These are phyloP conservation scores for Huso huso DNA, from an alignment of 2,797 vertebrate species.

Conservation along the genomic window DNA sequence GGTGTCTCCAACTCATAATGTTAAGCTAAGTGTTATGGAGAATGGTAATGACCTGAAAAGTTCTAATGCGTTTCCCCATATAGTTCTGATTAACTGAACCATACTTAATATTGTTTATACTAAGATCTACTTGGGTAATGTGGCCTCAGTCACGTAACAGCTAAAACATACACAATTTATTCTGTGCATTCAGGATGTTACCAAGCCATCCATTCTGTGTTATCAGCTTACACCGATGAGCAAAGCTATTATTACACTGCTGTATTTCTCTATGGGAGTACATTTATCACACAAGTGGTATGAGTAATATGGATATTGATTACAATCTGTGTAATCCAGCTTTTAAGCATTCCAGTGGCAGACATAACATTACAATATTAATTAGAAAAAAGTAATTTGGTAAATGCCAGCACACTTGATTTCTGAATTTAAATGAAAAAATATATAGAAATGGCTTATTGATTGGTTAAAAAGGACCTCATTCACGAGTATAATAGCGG, in stretches of 20 bases:
- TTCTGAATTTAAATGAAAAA: slow-evolving; percentile 16
- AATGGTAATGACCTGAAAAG: background rate
- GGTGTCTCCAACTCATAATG: too few relatives aligned
- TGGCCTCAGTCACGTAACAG: too few relatives aligned
- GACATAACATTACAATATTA: slow-evolving; percentile 39
- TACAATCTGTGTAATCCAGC: slow-evolving; percentile 26
- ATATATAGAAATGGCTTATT: slow-evolving; percentile 21
- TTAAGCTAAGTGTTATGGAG: too few relatives aligned
- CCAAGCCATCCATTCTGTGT: background rate
- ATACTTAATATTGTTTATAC: background rate
- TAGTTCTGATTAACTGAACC: background rate
- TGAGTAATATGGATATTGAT: slow-evolving; percentile 39
- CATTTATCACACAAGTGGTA: slow-evolving; percentile 37
- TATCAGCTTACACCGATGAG: slow-evolving; percentile 22
- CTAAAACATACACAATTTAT: too few relatives aligned
- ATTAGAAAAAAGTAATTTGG: slow-evolving; percentile 29
- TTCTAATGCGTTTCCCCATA: background rate
- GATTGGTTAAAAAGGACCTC: slow-evolving; percentile 20
- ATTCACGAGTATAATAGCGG: background rate
- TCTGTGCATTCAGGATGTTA: background rate
- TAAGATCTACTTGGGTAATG: background rate
- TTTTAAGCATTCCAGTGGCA: slow-evolving; percentile 25
- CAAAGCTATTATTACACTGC: slow-evolving; percentile 29
- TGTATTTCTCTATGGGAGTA: slow-evolving; percentile 32
- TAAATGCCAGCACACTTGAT: slow-evolving; percentile 20